Evolutionary conservation across 2,888 invertebrate species (phyloP).

Genomic region (Hyposoter dolosus): DNA sequence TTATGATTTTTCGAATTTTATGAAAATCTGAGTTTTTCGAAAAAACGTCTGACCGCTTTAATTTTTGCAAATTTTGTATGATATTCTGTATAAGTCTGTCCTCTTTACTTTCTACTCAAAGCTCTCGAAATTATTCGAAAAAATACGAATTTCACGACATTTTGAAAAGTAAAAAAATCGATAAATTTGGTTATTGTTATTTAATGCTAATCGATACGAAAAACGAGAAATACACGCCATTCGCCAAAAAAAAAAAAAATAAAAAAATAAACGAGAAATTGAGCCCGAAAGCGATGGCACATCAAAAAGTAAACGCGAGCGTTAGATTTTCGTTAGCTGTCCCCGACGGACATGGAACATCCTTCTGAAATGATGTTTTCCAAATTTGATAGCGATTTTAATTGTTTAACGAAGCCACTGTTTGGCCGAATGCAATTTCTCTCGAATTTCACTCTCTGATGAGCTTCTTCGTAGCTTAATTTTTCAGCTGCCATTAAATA

Average conservation of each 20-base stretch:
- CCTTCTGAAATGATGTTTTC: background rate
- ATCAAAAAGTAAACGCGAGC: background rate
- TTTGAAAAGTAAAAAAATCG: no score
- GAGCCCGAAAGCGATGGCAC: background rate
- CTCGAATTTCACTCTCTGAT: conserved; percentile 88
- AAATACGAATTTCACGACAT: no score
- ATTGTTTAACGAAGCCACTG: conserved; percentile 91
- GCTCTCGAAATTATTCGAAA: no score
- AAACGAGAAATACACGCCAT: no score
- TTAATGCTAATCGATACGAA: no score
- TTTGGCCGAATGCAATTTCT: conserved; percentile 92
- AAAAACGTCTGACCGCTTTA: no score
- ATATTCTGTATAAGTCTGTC: no score
- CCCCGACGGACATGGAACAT: background rate
- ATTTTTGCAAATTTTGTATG: no score
- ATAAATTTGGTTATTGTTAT: no score
- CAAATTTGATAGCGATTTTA: conserved; percentile 83
- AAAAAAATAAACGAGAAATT: background rate
- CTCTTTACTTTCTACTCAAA: no score
- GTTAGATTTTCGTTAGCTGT: background rate
- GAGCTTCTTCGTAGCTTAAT: conserved; percentile 89
- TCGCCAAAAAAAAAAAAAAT: background rate
- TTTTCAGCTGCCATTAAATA: conserved; percentile 90
- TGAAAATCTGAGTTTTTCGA: no score
- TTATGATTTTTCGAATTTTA: no score